Evolutionary conservation across 2,888 invertebrate species (phyloP).

Genomic region (Phortica magna): DNA sequence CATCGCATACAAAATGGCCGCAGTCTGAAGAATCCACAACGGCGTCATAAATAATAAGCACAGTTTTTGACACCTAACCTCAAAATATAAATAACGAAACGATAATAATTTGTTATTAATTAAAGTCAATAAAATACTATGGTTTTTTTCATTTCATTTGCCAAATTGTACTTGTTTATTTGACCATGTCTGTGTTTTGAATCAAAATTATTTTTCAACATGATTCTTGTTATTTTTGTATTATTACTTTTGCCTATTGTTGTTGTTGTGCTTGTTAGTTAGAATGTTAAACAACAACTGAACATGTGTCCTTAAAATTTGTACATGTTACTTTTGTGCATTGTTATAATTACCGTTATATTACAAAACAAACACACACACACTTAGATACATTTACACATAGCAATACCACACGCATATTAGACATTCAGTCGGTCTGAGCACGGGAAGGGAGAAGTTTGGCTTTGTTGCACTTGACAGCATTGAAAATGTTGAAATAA

Average conservation of each 20-base stretch:
- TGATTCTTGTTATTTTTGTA: background rate
- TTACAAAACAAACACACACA: conserved; percentile 37
- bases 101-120: too few species aligned
- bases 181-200: background rate
- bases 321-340: background rate
- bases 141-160: background rate
- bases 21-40: background rate
- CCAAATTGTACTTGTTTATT: background rate
- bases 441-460: background rate
- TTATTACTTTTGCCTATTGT: background rate
- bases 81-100: too few species aligned
- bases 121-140: background rate
- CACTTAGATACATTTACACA: conserved; percentile 1
- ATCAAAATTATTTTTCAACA: background rate
- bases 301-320: background rate
- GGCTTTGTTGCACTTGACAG: background rate
- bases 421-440: too few species aligned
- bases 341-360: conserved; percentile 36
- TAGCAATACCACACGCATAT: background rate
- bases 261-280: background rate
- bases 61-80: background rate
- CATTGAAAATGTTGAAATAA: background rate
- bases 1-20: background rate
- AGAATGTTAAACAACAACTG: conserved; percentile 14
- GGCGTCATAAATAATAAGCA: background rate